Conservation (phyloP, 2,113 vertebrate species). For the Genyomyrus donnyi region DNA sequence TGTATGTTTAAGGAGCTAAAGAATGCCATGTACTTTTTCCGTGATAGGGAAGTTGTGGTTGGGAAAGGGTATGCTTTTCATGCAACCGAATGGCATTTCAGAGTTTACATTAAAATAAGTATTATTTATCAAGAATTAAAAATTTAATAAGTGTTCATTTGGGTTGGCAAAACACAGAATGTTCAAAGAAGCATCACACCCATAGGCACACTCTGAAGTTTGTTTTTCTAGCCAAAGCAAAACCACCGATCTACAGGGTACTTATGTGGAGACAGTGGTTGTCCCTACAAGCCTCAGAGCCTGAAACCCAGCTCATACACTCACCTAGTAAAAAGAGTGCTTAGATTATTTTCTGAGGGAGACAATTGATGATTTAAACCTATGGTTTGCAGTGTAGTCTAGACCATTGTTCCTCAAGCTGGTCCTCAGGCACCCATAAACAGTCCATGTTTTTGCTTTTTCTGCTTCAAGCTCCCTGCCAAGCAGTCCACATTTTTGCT, state of each 20-base stretch:
- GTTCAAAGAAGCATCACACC: background rate
- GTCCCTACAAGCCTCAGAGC: background rate
- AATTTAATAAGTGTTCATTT: background rate
- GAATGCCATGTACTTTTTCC: background rate
- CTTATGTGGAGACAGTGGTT: background rate
- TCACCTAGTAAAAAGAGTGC: background rate
- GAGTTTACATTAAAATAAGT: background rate
- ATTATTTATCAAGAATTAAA: background rate
- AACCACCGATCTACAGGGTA: background rate
- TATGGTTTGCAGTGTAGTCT: background rate
- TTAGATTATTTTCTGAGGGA: background rate
- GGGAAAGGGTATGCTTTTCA: background rate
- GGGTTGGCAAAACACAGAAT: background rate
- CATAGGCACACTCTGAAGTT: background rate
- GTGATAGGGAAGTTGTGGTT: background rate
- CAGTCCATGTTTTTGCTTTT: background rate
- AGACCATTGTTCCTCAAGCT: background rate
- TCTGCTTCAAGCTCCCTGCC: background rate
- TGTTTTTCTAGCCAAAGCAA: background rate
- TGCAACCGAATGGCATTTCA: background rate
- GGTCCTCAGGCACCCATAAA: background rate
- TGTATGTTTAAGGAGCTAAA: background rate
- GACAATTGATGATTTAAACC: background rate
- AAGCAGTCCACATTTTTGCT: background rate
- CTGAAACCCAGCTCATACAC: background rate